Evolutionary conservation across 2,888 invertebrate genomes (phyloP), one percentile per base, ranked within the genome.

Genomic region (Cephalotes varians): DNA sequence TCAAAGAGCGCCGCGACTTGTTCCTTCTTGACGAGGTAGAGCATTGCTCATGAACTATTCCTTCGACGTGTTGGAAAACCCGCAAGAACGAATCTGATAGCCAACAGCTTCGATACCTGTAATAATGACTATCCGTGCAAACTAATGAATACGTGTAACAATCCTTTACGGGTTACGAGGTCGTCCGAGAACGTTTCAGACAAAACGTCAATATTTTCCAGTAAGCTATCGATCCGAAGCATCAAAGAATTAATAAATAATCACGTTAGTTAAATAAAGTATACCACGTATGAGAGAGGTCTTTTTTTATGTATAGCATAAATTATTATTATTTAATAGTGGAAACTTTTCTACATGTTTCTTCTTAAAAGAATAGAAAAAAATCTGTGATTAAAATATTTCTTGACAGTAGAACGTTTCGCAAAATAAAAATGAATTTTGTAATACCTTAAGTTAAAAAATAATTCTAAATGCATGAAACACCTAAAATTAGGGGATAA

Each of bases 1-100:
- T 62, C 69, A 81, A 86, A 82, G 87, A 83, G 62, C 77, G 31
- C 81, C 60, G 37, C 51, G 79, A 85, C 79, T 71, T 83, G 69
- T 77, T 60, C 81, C 79, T 21, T 44, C 74, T 69, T 64, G 69
- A 40, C 83, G 79, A 65, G 28, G 73, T 67, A 10, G 6, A 65
- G 49, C 47, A 83, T 73, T 72, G 56, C 69, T 79, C 37, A 31
- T 56, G 71, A 69, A 77, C 56, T 5, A 31, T 58, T 25, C 15
- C 31, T 77, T 72, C 47, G 28, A 40, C 73, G 60, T 81, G 60
- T 65, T 65, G 49, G 54, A 64, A 83, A 80, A 86, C 82, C 84
- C 71, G 31, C 77, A 67, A 87, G 65, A 86, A 86, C 82, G 34
- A 77, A 49, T 54, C 44, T 69, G 44, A 34, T 28, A 79, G 77